These are phyloP conservation scores for Epistrophella euchroma DNA, from an alignment of 2,888 invertebrate genomes.

Conservation along the genomic window DNA sequence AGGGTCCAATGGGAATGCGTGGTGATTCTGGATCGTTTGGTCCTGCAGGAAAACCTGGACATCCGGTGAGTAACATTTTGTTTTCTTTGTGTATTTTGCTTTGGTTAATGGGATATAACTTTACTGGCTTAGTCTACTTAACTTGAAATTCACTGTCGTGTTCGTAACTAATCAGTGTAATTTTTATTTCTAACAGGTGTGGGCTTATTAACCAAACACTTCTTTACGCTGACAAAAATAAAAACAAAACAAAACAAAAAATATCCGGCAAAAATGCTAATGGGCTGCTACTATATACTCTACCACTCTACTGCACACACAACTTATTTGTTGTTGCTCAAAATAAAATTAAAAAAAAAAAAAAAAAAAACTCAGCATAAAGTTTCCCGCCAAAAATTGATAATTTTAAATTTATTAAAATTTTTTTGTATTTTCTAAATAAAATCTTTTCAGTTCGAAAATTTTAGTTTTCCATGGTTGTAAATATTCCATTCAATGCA, in stretches of 20 bases:
- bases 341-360: conserved; percentile 28
- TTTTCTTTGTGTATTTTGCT: conserved; percentile 4
- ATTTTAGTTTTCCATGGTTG: conserved; percentile 65
- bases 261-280: conserved; percentile 70
- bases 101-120: conserved; percentile 29
- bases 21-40: conserved; percentile 83
- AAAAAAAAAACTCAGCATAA: conserved; percentile 52
- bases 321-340: conserved; percentile 69
- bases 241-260: conserved; percentile 69
- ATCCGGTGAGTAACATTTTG: conserved; percentile 81
- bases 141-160: conserved; percentile 54
- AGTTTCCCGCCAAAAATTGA: conserved; percentile 71
- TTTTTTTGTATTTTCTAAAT: conserved; percentile 56
- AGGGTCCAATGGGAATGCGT: conserved; percentile 84
- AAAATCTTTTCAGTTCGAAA: conserved; percentile 58
- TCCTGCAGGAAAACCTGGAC: conserved; percentile 83
- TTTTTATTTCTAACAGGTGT: conserved; percentile 83
- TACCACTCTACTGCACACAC: conserved; percentile 69
- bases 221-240: conserved; percentile 72
- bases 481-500: conserved; percentile 74
- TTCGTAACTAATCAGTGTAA: conserved; percentile 73
- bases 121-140: conserved; percentile 27
- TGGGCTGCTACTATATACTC: conserved; percentile 73
- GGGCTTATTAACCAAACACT: conserved; percentile 83
- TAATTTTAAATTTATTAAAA: conserved; percentile 16